These are phyloP conservation scores for Drosophila paulistorum DNA, from an alignment of 1,140 invertebrate genomes.

Conservation along the genomic window DNA sequence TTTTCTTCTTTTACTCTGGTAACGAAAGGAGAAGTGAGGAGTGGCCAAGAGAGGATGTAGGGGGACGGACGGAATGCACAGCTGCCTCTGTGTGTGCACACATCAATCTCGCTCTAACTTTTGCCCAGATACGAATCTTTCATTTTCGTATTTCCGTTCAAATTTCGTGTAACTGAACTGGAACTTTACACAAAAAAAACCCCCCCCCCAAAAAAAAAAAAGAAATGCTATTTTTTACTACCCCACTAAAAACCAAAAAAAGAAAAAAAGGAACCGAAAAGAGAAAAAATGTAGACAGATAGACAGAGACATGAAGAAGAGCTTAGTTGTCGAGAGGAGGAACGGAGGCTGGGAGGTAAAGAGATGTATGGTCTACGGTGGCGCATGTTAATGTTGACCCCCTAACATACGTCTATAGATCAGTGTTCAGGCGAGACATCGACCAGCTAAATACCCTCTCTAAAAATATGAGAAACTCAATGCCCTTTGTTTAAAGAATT, in stretches of 20 bases:
- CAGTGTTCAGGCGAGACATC: not conserved
- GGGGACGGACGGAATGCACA: not conserved
- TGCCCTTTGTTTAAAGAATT: not conserved
- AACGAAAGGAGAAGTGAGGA: not conserved
- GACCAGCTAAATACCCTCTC: slow-evolving; percentile 11
- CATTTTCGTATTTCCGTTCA: slow-evolving; percentile 78
- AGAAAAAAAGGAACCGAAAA: slow-evolving; percentile 30
- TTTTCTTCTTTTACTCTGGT: slow-evolving; percentile 37
- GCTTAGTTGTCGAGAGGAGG: not conserved
- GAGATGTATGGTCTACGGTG: slow-evolving; percentile 40
- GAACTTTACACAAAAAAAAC: slow-evolving; percentile 53
- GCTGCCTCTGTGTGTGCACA: slow-evolving; percentile 53
- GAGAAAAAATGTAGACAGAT: slow-evolving; percentile 18
- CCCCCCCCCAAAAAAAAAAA: not conserved
- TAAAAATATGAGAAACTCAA: no score
- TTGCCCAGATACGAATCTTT: slow-evolving; percentile 73
- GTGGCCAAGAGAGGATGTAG: not conserved
- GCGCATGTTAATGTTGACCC: slow-evolving; percentile 55
- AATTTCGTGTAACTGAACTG: slow-evolving; percentile 76
- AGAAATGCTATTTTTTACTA: slow-evolving; percentile 33
- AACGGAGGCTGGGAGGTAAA: not conserved
- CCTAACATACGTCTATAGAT: slow-evolving; percentile 12
- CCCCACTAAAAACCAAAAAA: slow-evolving; percentile 10
- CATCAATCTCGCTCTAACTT: slow-evolving; percentile 74
- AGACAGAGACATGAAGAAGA: slow-evolving; percentile 43